Evolutionary conservation across 2,797 vertebrate genomes (phyloP).

Genomic region (Centroberyx gerrardi): DNA sequence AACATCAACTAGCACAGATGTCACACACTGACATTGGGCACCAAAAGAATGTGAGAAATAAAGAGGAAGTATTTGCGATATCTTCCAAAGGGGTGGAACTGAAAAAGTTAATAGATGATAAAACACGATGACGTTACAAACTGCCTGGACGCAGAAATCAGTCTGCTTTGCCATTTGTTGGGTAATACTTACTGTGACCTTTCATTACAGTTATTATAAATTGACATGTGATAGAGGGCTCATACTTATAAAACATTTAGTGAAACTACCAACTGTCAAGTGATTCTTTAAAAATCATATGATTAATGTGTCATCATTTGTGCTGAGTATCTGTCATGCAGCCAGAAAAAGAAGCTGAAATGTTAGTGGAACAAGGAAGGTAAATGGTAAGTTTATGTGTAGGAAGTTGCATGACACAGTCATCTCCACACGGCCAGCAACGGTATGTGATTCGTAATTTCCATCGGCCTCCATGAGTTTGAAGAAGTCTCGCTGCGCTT

Average conservation of each 20-base stretch:
- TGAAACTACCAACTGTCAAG: slow-evolving; percentile 20
- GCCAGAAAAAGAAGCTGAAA: slow-evolving; percentile 7
- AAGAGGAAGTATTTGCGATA: slow-evolving; percentile 56
- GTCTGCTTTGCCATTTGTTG: neutral
- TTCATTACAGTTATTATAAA: slow-evolving; percentile 9
- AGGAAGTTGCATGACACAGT: slow-evolving; percentile 24
- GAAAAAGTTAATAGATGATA: slow-evolving; percentile 16
- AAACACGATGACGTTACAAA: neutral
- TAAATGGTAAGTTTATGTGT: slow-evolving; percentile 3
- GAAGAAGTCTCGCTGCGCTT: slow-evolving; percentile 45
- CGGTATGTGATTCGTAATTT: slow-evolving; percentile 38
- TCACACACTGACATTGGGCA: slow-evolving; percentile 1
- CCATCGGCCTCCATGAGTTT: slow-evolving; percentile 42
- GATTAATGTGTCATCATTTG: too few relatives aligned
- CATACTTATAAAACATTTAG: neutral
- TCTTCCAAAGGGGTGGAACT: slow-evolving; percentile 24
- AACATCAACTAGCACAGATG: slow-evolving; percentile 13
- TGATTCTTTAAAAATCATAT: slow-evolving; percentile 1
- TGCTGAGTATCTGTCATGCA: slow-evolving; percentile 14
- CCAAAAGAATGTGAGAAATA: slow-evolving; percentile 9
- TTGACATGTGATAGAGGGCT: neutral
- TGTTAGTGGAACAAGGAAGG: neutral
- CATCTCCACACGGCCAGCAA: slow-evolving; percentile 36
- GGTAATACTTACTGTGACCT: neutral
- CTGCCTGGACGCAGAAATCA: neutral